Evolutionary conservation across 2,797 vertebrate genomes (phyloP).

Genomic region (Hylomyscus alleni): DNA sequence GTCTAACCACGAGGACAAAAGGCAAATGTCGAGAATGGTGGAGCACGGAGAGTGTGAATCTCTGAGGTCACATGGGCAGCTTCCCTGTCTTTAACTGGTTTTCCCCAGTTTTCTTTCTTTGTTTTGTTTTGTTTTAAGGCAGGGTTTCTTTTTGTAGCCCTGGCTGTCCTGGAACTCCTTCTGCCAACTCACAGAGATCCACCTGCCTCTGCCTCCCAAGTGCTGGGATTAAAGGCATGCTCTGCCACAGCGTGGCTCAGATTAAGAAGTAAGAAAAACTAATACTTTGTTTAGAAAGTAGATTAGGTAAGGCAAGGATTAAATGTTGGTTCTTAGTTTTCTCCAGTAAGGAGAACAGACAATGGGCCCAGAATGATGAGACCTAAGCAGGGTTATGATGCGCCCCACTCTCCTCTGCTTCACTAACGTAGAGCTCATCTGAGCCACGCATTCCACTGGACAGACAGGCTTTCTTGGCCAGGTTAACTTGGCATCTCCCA

Average conservation of each 20-base stretch:
- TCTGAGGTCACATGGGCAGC: accelerated
- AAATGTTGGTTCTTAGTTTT: background rate
- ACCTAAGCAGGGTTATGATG: background rate
- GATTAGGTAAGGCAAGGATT: background rate
- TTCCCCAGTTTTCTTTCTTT: background rate
- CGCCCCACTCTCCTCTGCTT: background rate
- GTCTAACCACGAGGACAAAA: background rate
- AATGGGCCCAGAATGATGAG: background rate
- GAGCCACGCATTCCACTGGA: background rate
- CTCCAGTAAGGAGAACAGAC: background rate
- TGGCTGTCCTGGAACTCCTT: background rate
- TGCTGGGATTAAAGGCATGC: background rate
- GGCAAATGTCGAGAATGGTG: background rate
- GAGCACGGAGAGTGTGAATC: background rate
- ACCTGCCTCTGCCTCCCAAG: background rate
- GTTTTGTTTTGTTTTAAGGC: background rate
- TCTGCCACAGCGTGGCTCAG: background rate
- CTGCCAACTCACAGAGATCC: background rate
- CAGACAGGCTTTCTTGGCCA: background rate
- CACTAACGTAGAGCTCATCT: background rate
- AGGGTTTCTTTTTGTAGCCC: background rate
- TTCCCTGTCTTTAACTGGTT: background rate
- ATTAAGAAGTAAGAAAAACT: background rate
- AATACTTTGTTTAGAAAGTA: background rate
- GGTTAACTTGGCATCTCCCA: background rate